phyloP scores from a whole-genome alignment of 1,140 invertebrate species.

The Lepidostoma basale region DNA sequence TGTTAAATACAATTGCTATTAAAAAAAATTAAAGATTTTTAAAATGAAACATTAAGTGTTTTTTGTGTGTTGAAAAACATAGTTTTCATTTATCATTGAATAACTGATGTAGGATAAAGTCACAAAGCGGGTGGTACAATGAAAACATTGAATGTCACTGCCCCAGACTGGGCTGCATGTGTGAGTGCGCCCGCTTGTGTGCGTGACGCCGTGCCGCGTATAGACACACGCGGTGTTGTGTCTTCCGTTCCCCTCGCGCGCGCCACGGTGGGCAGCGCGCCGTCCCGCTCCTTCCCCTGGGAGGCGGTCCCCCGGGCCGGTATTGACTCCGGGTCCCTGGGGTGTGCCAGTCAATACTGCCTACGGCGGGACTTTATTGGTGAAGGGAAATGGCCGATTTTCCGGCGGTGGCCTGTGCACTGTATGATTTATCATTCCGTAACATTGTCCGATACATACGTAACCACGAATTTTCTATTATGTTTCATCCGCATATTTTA shows the following conservation, averaged over 20 bases:
- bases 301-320: constrained; percentile 61
- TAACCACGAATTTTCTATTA: too few species aligned
- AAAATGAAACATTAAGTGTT: too few species aligned
- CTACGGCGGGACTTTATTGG: constrained; percentile 46
- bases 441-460: too few species aligned
- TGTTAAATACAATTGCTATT: too few species aligned
- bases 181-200: background rate
- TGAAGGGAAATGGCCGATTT: constrained; percentile 27
- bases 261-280: background rate
- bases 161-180: constrained; percentile 4
- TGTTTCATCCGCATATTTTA: too few species aligned
- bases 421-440: background rate
- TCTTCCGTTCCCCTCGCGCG: constrained; percentile 31
- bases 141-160: constrained; percentile 27
- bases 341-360: constrained; percentile 45
- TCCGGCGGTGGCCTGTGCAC: constrained; percentile 9
- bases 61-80: too few species aligned
- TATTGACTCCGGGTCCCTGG: constrained; percentile 52
- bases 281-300: constrained; percentile 18
- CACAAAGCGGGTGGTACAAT: background rate
- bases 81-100: background rate
- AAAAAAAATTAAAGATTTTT: too few species aligned
- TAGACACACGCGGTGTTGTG: constrained; percentile 6
- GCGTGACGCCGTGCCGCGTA: constrained; percentile 8
- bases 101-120: too few species aligned